Conservation (phyloP, 64 coral and sea anemone species). For the Stichodactyla mertensii region DNA sequence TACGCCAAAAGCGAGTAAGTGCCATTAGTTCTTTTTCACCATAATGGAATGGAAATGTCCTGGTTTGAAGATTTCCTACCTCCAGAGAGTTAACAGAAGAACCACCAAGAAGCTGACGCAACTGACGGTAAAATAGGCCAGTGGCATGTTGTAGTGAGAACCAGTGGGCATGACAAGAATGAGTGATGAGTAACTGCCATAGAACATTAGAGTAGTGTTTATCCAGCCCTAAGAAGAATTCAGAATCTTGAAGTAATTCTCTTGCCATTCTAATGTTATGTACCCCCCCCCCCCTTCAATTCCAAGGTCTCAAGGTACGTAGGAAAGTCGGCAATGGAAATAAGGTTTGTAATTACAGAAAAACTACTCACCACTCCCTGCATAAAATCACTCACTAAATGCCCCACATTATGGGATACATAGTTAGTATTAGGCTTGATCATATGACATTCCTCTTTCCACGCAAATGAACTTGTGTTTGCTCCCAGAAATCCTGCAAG, state of each 20-base stretch:
- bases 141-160: slow-evolving; percentile 73
- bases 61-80: slow-evolving; percentile 2
- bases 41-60: no score
- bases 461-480: background rate
- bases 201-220: slow-evolving; percentile 89
- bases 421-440: slow-evolving; percentile 61
- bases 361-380: slow-evolving; percentile 65
- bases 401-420: background rate
- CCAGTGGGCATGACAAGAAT: slow-evolving; percentile 33
- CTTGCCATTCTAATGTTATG: no score
- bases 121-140: slow-evolving; percentile 76
- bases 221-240: slow-evolving; percentile 65
- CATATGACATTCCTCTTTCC: slow-evolving; percentile 21
- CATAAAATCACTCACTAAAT: slow-evolving; percentile 52
- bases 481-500: background rate
- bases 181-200: slow-evolving; percentile 61
- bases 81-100: slow-evolving; percentile 63
- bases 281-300: no score
- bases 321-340: no score
- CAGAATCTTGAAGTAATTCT: background rate
- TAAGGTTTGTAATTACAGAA: background rate
- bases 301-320: no score
- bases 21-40: no score
- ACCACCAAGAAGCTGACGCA: slow-evolving; percentile 45
- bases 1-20: no score